Percentiles rank a stretch among this genome's conserved stretches.
Conservation (phyloP, 2,888 invertebrate species). For the Nemotelus pantherinus region DNA sequence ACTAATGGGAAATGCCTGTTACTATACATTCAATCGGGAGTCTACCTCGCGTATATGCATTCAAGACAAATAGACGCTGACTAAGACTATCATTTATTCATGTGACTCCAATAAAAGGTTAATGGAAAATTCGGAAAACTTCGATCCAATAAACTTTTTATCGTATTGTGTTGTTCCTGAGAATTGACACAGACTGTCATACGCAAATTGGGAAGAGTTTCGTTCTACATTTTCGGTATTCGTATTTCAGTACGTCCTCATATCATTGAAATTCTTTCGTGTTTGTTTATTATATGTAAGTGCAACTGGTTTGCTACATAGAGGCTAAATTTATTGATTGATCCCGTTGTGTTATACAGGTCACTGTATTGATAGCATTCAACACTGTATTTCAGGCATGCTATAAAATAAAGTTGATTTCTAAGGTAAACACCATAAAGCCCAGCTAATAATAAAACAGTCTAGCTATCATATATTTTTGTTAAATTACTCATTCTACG, state of each 20-base stretch:
- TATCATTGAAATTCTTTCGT: too few relatives aligned
- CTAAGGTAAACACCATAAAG: constrained; percentile 10
- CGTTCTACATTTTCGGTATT: too few relatives aligned
- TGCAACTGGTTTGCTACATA: neutral
- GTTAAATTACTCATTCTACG: neutral
- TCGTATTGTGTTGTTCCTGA: neutral
- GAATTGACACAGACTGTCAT: neutral
- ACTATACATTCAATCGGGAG: too few relatives aligned
- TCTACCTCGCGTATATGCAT: too few relatives aligned
- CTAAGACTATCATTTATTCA: constrained; percentile 39
- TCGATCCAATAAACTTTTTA: constrained; percentile 30
- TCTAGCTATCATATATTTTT: constrained; percentile 16
- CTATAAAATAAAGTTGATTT: neutral
- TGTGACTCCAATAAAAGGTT: constrained; percentile 44
- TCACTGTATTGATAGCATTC: neutral
- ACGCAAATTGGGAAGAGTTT: neutral
- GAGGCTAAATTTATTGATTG: constrained; percentile 13
- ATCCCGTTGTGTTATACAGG: neutral
- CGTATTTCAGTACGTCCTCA: neutral
- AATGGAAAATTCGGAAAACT: constrained; percentile 59
- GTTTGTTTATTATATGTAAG: neutral
- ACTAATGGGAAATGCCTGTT: too few relatives aligned
- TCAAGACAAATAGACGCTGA: neutral
- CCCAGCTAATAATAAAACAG: constrained; percentile 14
- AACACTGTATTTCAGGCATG: neutral